Evolutionary conservation across 2,113 vertebrate genomes (phyloP).

Genomic region (Hyaena hyaena): DNA sequence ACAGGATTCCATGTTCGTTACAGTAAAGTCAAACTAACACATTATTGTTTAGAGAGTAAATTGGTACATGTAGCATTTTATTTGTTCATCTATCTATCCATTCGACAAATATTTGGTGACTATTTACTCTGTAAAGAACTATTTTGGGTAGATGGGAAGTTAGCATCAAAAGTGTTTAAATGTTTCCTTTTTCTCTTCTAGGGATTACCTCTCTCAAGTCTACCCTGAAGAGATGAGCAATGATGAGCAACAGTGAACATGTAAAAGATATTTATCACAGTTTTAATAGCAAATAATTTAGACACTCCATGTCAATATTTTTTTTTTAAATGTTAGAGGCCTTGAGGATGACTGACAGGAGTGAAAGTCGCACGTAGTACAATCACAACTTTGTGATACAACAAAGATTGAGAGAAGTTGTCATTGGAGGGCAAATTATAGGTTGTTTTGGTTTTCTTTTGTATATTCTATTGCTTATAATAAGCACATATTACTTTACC

Average conservation of each 20-base stretch:
- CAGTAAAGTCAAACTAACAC: not conserved
- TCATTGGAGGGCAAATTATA: not conserved
- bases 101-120: not conserved
- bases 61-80: not conserved
- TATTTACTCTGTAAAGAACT: not conserved
- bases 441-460: not conserved
- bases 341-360: not conserved
- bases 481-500: not conserved
- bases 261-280: not conserved
- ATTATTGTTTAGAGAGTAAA: not conserved
- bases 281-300: not conserved
- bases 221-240: slow-evolving; percentile 12
- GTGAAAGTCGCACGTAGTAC: not conserved
- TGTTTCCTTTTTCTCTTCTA: not conserved
- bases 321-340: not conserved
- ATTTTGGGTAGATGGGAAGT: not conserved
- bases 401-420: not conserved
- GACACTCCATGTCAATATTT: not conserved
- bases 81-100: not conserved
- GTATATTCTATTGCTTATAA: not conserved
- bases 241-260: not conserved
- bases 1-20: not conserved
- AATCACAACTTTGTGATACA: not conserved
- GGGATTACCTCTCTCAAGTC: not conserved
- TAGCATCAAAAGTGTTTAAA: not conserved